A percentile compares a stretch with the other conserved stretches of the same genome.
Evolutionary conservation across 2,888 invertebrate genomes (phyloP).

Genomic region (Omphaloscelis lunosa): DNA sequence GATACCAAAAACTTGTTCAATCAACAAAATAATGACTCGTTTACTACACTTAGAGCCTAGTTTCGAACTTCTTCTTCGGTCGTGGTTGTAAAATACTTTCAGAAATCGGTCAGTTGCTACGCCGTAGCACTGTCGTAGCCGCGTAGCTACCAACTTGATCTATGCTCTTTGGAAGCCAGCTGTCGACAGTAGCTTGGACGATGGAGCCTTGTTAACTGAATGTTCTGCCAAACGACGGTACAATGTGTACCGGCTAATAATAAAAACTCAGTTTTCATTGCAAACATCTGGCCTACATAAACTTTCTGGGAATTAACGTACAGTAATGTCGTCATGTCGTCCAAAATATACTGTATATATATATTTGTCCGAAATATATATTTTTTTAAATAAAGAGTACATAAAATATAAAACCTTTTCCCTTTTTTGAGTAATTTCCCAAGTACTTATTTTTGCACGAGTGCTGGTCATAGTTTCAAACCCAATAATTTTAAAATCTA

Average conservation of each 20-base stretch:
- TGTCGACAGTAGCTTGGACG: constrained; percentile 74
- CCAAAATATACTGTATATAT: too few relatives aligned
- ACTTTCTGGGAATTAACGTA: constrained; percentile 26
- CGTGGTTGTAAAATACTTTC: constrained; percentile 43
- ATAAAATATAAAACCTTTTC: neutral
- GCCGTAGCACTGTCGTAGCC: constrained; percentile 47
- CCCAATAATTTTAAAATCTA: neutral
- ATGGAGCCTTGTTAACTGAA: constrained; percentile 65
- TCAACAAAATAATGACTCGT: constrained; percentile 46
- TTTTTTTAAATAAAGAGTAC: constrained; percentile 1
- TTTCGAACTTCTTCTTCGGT: constrained; percentile 29
- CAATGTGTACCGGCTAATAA: constrained; percentile 33
- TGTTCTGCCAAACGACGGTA: constrained; percentile 37
- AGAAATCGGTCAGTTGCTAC: constrained; percentile 47
- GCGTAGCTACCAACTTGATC: constrained; percentile 72
- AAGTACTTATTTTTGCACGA: neutral
- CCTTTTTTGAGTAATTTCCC: neutral
- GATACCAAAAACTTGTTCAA: constrained; percentile 35
- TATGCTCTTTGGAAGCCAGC: constrained; percentile 72
- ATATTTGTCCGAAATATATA: constrained; percentile 7
- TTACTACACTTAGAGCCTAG: constrained; percentile 40
- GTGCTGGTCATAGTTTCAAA: neutral
- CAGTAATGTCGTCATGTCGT: constrained; percentile 13
- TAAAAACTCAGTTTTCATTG: constrained; percentile 49
- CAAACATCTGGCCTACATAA: constrained; percentile 51